Evolutionary conservation across 1,140 invertebrate genomes (phyloP).

Genomic region (Drosophila grimshawi): DNA sequence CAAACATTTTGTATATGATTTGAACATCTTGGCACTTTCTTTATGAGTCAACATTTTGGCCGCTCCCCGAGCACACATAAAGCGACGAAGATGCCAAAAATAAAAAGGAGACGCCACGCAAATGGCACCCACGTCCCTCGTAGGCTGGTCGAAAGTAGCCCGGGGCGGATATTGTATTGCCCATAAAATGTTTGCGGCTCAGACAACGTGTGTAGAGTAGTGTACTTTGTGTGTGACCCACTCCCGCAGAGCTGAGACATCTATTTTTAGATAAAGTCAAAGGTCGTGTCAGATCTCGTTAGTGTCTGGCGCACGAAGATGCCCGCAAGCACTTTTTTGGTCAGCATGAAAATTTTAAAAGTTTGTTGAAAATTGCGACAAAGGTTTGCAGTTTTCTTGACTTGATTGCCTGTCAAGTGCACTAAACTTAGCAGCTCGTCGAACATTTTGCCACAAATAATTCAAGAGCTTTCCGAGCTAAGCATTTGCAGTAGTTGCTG

Average conservation of each 20-base stretch:
- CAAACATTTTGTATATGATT: conserved; percentile 10
- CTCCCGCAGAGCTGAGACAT: conserved; percentile 36
- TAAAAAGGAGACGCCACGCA: conserved; percentile 12
- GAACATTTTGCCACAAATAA: conserved; percentile 19
- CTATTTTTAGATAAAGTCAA: conserved; percentile 53
- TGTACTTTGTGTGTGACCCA: neutral
- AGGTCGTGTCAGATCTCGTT: conserved; percentile 29
- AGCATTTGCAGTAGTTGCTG: conserved; percentile 12
- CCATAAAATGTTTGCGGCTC: conserved; percentile 43
- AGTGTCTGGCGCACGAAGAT: conserved; percentile 9
- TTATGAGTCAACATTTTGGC: conserved; percentile 26
- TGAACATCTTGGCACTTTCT: conserved; percentile 35
- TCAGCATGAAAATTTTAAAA: conserved; percentile 49
- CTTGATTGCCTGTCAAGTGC: conserved; percentile 61
- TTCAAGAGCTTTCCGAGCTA: conserved; percentile 20
- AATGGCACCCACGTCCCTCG: conserved; percentile 40
- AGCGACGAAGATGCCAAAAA: neutral
- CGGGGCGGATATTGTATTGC: conserved; percentile 34
- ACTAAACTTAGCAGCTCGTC: conserved; percentile 11
- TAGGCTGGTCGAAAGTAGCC: conserved; percentile 29
- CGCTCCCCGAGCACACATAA: conserved; percentile 16
- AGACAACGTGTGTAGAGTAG: conserved; percentile 2
- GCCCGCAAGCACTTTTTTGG: conserved; percentile 16
- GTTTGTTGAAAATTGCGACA: conserved; percentile 26
- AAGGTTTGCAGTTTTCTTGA: conserved; percentile 42